A percentile compares a stretch with the other conserved stretches of the same genome.
Evolutionary conservation across 2,797 vertebrate species (phyloP).

Genomic region (Cyclopterus lumpus): DNA sequence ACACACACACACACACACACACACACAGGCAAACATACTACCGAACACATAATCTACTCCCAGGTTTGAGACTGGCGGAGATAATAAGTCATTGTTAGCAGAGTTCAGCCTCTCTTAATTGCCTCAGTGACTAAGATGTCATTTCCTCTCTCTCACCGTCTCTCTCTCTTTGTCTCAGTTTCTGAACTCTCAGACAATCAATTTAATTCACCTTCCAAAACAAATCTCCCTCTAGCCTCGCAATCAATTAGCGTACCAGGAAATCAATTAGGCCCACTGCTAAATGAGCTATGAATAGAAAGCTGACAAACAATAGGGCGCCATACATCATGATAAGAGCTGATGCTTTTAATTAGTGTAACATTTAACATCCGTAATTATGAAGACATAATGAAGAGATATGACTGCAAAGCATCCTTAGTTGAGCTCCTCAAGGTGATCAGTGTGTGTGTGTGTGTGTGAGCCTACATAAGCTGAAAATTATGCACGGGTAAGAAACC

Average conservation of each 20-base stretch:
- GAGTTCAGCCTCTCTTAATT: conserved; percentile 54
- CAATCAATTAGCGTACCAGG: conserved; percentile 66
- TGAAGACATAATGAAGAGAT: conserved; percentile 61
- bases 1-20: not conserved
- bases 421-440: not conserved
- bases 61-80: not conserved
- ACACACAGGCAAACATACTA: not conserved
- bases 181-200: conserved; percentile 57
- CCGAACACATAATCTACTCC: not conserved
- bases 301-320: conserved; percentile 61
- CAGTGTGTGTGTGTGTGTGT: conserved; percentile 4
- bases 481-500: not conserved
- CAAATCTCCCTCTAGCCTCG: conserved; percentile 49
- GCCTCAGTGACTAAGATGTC: conserved; percentile 26
- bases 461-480: not conserved
- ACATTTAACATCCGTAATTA: conserved; percentile 61
- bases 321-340: conserved; percentile 49
- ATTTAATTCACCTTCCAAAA: conserved; percentile 56
- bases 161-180: conserved; percentile 36
- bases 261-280: conserved; percentile 69
- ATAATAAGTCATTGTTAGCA: conserved; percentile 31
- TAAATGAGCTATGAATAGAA: conserved; percentile 72
- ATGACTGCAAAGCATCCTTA: conserved; percentile 31
- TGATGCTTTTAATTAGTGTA: conserved; percentile 67
- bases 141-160: conserved; percentile 15